Evolutionary conservation across 2,113 vertebrate species (phyloP).

Genomic region (Megaceryle maxima): DNA sequence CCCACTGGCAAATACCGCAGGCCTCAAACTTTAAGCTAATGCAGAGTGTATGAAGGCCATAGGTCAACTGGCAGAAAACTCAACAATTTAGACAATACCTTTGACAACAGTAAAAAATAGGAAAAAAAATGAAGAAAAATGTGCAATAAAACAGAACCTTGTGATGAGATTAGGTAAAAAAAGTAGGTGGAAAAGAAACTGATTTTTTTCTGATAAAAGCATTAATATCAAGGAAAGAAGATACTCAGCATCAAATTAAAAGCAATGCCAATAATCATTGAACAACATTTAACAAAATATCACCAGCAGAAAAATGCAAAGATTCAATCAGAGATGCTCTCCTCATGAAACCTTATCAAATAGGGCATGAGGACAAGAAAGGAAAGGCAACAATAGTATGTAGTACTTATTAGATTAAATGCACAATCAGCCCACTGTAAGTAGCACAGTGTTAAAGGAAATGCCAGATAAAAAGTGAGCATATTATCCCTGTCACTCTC

Average conservation of each 20-base stretch:
- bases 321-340: background rate
- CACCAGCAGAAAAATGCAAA: slow-evolving; percentile 6
- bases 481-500: background rate
- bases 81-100: background rate
- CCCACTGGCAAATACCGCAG: background rate
- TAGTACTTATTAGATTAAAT: background rate
- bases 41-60: background rate
- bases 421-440: background rate
- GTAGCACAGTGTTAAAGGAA: background rate
- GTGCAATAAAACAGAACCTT: background rate
- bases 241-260: slow-evolving; percentile 8
- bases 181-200: background rate
- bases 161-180: background rate
- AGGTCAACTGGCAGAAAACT: background rate
- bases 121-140: background rate
- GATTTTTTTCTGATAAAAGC: background rate
- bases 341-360: background rate
- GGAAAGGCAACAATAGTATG: background rate
- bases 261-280: background rate
- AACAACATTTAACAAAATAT: slow-evolving; percentile 26
- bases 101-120: background rate
- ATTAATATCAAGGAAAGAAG: background rate
- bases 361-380: background rate
- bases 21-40: background rate
- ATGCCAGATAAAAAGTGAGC: background rate